Evolutionary conservation across 2,797 vertebrate genomes (phyloP).

Genomic region (Falco novaeseelandiae): DNA sequence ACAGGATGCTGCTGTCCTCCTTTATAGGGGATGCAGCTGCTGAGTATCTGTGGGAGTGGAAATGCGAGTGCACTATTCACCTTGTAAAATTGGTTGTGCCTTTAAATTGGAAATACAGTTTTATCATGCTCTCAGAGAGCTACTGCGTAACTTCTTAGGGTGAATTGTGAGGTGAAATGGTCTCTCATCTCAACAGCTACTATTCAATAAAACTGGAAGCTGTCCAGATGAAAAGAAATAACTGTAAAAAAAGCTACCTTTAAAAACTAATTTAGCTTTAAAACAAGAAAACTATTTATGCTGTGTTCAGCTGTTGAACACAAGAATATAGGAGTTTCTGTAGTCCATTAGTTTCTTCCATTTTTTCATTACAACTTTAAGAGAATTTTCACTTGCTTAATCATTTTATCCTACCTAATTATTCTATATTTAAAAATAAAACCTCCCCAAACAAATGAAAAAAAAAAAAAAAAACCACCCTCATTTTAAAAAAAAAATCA

Average conservation of each 20-base stretch:
- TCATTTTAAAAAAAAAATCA: not conserved
- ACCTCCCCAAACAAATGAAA: not conserved
- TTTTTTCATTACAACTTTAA: not conserved
- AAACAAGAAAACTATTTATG: not conserved
- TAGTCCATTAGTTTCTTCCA: not conserved
- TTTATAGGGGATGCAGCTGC: not conserved
- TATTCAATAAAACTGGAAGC: not conserved
- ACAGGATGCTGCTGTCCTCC: not conserved
- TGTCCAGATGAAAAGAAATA: not conserved
- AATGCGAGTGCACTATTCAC: not conserved
- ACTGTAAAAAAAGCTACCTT: not conserved
- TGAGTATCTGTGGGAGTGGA: not conserved
- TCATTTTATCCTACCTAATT: not conserved
- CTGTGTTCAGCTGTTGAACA: not conserved
- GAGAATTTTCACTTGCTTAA: not conserved
- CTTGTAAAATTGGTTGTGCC: not conserved
- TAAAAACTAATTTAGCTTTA: not conserved
- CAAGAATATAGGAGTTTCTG: not conserved
- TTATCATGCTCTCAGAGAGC: fast-evolving
- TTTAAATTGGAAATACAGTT: not conserved
- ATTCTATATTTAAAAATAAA: not conserved
- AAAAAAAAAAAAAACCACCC: not conserved
- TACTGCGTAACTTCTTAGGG: not conserved
- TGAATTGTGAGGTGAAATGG: not conserved
- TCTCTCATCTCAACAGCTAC: not conserved